phyloP scores from a whole-genome alignment of 2,113 vertebrate genomes.

The Pteruthius melanotis region DNA sequence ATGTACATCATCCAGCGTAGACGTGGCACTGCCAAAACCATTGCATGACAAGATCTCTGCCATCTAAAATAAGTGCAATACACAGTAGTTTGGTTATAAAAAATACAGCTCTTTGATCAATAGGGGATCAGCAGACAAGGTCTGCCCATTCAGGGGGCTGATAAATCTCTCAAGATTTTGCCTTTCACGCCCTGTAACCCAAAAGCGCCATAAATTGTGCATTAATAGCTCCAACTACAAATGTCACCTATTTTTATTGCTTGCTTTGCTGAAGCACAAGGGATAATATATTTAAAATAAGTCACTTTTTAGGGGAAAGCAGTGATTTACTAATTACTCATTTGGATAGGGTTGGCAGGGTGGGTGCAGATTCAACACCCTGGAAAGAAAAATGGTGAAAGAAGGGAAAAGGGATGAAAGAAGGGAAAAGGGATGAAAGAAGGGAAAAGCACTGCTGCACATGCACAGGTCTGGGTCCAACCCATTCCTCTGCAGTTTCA shows the following conservation, averaged over 20 bases:
- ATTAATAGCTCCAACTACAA: not conserved
- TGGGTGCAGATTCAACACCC: not conserved
- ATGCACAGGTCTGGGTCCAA: not conserved
- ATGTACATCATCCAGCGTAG: accelerated
- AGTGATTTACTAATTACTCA: not conserved
- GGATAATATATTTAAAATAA: not conserved
- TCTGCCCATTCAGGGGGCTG: not conserved
- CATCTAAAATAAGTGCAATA: not conserved
- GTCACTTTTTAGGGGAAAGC: not conserved
- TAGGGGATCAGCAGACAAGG: not conserved
- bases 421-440: not conserved
- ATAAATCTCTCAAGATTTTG: not conserved
- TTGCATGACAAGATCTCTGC: not conserved
- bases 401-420: not conserved
- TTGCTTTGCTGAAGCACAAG: not conserved
- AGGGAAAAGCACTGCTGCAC: not conserved
- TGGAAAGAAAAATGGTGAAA: not conserved
- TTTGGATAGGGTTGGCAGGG: not conserved
- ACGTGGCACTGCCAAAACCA: not conserved
- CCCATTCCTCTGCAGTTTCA: not conserved
- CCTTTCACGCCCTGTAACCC: not conserved
- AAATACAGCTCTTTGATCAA: not conserved
- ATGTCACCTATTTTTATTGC: not conserved
- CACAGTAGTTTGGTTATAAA: not conserved
- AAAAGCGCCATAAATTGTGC: not conserved